These are phyloP conservation scores for Craniophora ligustri DNA, from an alignment of 2,888 invertebrate species.

Conservation along the genomic window DNA sequence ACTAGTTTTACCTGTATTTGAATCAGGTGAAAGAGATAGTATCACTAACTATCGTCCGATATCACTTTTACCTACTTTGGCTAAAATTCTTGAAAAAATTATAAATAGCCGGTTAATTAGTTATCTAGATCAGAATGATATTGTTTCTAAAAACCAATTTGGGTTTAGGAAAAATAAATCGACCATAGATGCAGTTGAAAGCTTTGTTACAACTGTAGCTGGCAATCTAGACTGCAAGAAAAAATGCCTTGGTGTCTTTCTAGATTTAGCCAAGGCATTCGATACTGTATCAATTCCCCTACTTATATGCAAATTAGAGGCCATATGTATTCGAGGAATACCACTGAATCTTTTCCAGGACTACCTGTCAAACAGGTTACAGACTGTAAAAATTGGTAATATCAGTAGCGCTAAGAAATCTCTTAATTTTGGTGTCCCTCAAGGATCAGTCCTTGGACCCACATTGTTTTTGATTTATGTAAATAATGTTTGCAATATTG, in stretches of 20 bases:
- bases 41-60: slow-evolving; percentile 16
- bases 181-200: slow-evolving; percentile 2
- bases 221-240: slow-evolving; percentile 5
- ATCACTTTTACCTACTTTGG: slow-evolving; percentile 4
- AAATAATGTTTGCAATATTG: slow-evolving; percentile 6
- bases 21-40: slow-evolving; percentile 9
- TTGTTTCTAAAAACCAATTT: slow-evolving; percentile 2
- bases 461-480: slow-evolving; percentile 5
- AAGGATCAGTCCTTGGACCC: slow-evolving; percentile 8
- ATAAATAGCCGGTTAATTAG: background rate
- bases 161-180: background rate
- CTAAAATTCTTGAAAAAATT: slow-evolving; percentile 2
- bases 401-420: slow-evolving; percentile 1
- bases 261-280: slow-evolving; percentile 6
- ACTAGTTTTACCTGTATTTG: background rate
- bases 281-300: slow-evolving; percentile 4
- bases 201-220: background rate
- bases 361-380: slow-evolving; percentile 5
- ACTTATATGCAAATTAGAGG: background rate
- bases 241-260: slow-evolving; percentile 7
- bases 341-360: slow-evolving; percentile 3
- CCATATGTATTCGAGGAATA: slow-evolving; percentile 3
- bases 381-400: slow-evolving; percentile 4
- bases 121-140: slow-evolving; percentile 1
- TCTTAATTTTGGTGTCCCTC: slow-evolving; percentile 2